Evolutionary conservation across 2,113 vertebrate genomes (phyloP), one percentile per base, ranked within the genome.

Genomic region (Bucco capensis): DNA sequence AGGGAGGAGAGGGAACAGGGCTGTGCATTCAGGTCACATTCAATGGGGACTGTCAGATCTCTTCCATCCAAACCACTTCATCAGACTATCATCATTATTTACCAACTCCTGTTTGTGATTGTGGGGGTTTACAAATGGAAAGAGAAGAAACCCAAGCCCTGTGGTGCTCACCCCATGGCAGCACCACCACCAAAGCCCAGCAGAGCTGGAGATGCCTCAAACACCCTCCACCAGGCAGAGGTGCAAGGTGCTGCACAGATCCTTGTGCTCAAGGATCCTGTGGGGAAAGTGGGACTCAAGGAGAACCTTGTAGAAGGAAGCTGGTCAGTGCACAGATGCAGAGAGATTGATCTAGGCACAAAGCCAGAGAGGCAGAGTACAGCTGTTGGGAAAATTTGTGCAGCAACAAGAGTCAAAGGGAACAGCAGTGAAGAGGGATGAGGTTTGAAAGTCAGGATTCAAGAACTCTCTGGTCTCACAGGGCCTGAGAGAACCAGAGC

Each of bases 331-430:
- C 64, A 80, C 82, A 89, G 56, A 81, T 60, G 75, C 72, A 73
- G 67, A 27, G 83, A 83, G 75, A 56, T 33, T 31, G 88, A 81
- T 78, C 46, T 27, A 87, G 62, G 90, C 25, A 1, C 44, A 71
- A 75, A 92, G 79, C 77, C 94, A 78, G 76, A 0, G 0, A 75
- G 57, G 65, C 33, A 90, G 61, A 88, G 62, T 73, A 90, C 69
- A 95, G 86, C 83, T 94, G 76, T 42, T 91, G 66, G 75, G 76
- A 88, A 95, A 92, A 93, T 79, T 66, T 85, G 77, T 70, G 40
- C 73, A 90, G 86, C 61, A 81, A 91, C 31, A 83, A 65, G 53
- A 90, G 73, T 71, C 44, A 72, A 78, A 81, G 15, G n/a, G 65
- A 95, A 56, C 4, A 38, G 28, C 0, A 1, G 44, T 75, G 76